A percentile compares a stretch with the other conserved stretches of the same genome.
Evolutionary conservation across 1,140 invertebrate genomes (phyloP).

Genomic region (Anthonomus grandis): DNA sequence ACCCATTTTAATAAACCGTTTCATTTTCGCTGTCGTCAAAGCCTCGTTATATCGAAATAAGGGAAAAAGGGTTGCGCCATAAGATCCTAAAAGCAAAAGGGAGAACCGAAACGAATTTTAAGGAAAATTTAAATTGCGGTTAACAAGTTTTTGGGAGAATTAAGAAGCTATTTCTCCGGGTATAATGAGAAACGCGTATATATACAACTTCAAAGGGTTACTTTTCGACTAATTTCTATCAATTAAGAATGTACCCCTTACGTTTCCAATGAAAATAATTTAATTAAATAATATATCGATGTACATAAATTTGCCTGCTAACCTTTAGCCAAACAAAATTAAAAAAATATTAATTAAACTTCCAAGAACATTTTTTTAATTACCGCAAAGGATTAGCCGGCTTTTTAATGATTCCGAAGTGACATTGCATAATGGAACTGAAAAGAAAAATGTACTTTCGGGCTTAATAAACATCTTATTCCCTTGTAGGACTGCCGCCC

Average conservation of each 20-base stretch:
- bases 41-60: constrained; percentile 14
- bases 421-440: constrained; percentile 27
- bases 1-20: constrained; percentile 28
- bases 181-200: constrained; percentile 20
- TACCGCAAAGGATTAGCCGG: constrained; percentile 17
- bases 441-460: constrained; percentile 27
- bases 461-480: constrained; percentile 29
- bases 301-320: no score
- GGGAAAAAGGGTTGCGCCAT: constrained; percentile 8
- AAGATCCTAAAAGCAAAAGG: constrained; percentile 8
- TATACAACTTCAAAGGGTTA: constrained; percentile 24
- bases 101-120: constrained; percentile 22
- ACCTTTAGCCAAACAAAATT: no score
- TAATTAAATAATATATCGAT: no score
- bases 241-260: constrained; percentile 17
- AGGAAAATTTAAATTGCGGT: constrained; percentile 29
- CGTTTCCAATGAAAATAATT: no score
- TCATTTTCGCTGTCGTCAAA: constrained; percentile 24
- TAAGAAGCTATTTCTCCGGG: constrained; percentile 27
- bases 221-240: constrained; percentile 25
- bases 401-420: constrained; percentile 20
- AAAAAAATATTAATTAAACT: constrained; percentile 4
- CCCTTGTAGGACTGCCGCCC: constrained; percentile 17
- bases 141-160: constrained; percentile 28
- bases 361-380: constrained; percentile 19